Evolutionary conservation across 2,113 vertebrate species (phyloP).

Genomic region (Accipiter cooperii): DNA sequence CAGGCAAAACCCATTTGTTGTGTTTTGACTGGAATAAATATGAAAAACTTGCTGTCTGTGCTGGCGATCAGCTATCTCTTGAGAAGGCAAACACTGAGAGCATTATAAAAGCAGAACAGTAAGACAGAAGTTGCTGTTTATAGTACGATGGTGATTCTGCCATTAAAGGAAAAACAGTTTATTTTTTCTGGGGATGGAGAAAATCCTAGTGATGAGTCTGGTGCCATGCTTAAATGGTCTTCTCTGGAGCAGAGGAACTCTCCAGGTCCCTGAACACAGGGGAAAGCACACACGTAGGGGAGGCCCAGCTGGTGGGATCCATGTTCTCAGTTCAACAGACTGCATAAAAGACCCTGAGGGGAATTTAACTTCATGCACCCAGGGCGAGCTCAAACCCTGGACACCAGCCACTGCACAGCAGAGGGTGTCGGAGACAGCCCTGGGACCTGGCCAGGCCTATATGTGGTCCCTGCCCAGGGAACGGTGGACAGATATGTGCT

Average conservation of each 20-base stretch:
- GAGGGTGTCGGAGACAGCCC: not conserved
- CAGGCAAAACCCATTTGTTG: not conserved
- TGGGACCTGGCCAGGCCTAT: not conserved
- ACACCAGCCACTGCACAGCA: not conserved
- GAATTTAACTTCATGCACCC: not conserved
- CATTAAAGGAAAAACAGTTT: not conserved
- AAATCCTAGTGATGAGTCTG: not conserved
- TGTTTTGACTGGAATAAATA: not conserved
- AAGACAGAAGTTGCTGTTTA: not conserved
- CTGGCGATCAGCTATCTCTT: not conserved
- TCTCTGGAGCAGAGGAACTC: not conserved
- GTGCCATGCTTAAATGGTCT: not conserved
- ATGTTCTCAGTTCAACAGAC: not conserved
- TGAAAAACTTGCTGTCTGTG: not conserved
- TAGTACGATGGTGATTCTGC: not conserved
- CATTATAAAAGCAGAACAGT: not conserved
- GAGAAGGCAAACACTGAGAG: not conserved
- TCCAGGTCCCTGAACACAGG: not conserved
- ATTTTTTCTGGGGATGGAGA: not conserved
- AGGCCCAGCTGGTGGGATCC: not conserved
- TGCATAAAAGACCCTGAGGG: not conserved
- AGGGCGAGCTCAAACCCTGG: fast-evolving
- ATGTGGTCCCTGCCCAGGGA: not conserved
- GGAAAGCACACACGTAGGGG: fast-evolving
- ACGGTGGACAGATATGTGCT: not conserved